Base-by-base conservation (phyloP, 2,113 vertebrate species). In the Leucosticte australis region DNA sequence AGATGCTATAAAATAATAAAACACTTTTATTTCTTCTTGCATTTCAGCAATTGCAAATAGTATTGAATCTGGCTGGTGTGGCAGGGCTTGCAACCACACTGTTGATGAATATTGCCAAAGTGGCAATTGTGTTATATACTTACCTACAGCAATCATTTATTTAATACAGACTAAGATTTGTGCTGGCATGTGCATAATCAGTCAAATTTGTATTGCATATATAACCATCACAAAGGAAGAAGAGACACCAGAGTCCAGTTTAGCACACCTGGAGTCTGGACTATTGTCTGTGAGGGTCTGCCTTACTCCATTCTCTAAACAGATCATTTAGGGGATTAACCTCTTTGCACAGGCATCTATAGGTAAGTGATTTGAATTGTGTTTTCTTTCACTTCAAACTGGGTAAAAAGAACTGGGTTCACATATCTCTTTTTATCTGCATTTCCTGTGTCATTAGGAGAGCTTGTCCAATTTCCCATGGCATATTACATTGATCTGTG, bases 1-100 rank as follows among this genome's bases (percentile, higher is more conserved):
- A 89, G 73, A 94, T n/a, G 33, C 47, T 81, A 60, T 87, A 87
- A 92, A 89, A 94, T 78, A 92, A 78, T 70, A 92, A 81, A 94
- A 17, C 31, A 86, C 5, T 21, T 87, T 81, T 77, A 86, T 94
- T 90, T 93, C 46, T 63, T 83, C 18, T 55, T 77, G 26, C 21
- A 77, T 89, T 92, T 89, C 27, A 50, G 69, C 19, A 78, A 37
- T 1, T 53, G 79, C 22, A 83, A 83, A 68, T 71, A n/a, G 5
- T 14, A 26, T 75, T 84, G 56, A 84, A 92, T 24, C 28, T 77
- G 37, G 15, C 59, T 88, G 20, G 1, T 73, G 20, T 42, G n/a
- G 2, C 65, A 68, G 35, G 21, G 14, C 14, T 85, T 64, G 26
- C 1, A 3, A 64, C 10, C 31, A 37, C 6, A 18, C 3, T 52